Evolutionary conservation across 2,888 invertebrate genomes (phyloP).

Genomic region (Caenorhabditis becei): DNA sequence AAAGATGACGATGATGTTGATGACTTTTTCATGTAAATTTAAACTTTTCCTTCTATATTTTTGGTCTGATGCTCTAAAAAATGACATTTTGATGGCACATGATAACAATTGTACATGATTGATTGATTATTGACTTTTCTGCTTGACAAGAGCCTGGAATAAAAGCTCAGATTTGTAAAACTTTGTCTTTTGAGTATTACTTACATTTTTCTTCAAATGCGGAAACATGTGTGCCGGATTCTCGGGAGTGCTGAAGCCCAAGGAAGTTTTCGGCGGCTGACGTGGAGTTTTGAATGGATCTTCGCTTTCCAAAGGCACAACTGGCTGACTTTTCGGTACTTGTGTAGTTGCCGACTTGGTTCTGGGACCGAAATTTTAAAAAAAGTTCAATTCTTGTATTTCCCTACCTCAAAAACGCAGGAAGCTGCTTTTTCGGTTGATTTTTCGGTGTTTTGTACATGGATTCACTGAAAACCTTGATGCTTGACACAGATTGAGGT

Average conservation of each 20-base stretch:
- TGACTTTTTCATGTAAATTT: constrained; percentile 6
- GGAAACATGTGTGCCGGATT: constrained; percentile 52
- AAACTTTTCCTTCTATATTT: background rate
- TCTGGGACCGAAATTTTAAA: constrained; percentile 20
- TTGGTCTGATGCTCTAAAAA: no score
- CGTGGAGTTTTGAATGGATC: constrained; percentile 19
- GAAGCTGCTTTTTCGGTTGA: constrained; percentile 6
- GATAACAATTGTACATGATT: background rate
- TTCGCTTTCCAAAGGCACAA: background rate
- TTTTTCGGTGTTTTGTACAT: constrained; percentile 34
- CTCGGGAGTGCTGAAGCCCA: constrained; percentile 38
- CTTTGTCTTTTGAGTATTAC: background rate
- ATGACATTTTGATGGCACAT: no score
- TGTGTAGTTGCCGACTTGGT: constrained; percentile 13
- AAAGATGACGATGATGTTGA: background rate
- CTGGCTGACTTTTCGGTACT: background rate
- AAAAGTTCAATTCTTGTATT: background rate
- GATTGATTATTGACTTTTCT: background rate
- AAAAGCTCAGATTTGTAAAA: background rate
- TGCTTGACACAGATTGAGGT: background rate
- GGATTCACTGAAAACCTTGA: constrained; percentile 37
- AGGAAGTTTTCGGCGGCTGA: constrained; percentile 17
- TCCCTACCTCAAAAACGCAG: constrained; percentile 21
- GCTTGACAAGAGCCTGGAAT: background rate
- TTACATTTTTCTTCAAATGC: constrained; percentile 4